Evolutionary conservation across 2,113 vertebrate species (phyloP).

Genomic region (Mustelus asterias): DNA sequence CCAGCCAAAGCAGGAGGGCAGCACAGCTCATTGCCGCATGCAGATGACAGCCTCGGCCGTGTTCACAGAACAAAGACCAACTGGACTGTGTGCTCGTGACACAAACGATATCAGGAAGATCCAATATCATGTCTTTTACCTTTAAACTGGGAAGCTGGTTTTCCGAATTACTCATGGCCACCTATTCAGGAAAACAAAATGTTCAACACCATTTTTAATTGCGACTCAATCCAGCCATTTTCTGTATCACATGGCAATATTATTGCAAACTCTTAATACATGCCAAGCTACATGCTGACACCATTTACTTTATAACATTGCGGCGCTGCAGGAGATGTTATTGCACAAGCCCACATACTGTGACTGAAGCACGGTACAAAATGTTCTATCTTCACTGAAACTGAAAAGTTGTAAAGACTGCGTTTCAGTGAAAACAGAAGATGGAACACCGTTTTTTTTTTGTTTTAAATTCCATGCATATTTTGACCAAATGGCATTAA

Average conservation of each 20-base stretch:
- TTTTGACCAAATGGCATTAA: neutral
- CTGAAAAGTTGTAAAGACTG: neutral
- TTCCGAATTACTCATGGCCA: neutral
- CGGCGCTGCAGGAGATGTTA: neutral
- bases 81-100: no score
- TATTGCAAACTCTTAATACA: neutral
- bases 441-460: neutral
- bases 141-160: neutral
- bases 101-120: neutral
- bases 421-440: constrained; percentile 3
- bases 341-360: constrained; percentile 29
- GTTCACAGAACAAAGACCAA: neutral
- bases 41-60: neutral
- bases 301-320: constrained; percentile 34
- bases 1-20: neutral
- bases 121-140: neutral
- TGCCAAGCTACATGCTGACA: neutral
- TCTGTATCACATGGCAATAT: constrained; percentile 11
- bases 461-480: neutral
- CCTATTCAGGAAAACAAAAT: constrained; percentile 7
- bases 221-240: neutral
- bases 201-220: constrained; percentile 3
- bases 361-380: neutral
- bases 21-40: neutral
- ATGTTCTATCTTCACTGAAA: constrained; percentile 11